Conservation (phyloP, 2,888 invertebrate species). For the Hyppa rectilinea region DNA sequence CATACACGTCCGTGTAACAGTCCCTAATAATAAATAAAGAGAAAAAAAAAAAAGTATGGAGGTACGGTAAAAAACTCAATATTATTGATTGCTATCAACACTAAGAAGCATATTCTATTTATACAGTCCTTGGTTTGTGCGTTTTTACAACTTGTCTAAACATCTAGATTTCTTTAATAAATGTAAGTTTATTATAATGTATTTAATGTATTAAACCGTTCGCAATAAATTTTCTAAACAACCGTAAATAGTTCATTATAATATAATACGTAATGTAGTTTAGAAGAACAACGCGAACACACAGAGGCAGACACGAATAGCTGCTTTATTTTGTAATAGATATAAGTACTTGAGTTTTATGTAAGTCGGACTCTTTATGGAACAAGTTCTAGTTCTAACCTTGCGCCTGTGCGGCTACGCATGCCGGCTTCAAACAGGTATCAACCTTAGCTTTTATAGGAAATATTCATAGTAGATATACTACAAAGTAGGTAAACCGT, state of each 20-base stretch:
- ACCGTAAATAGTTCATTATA: background rate
- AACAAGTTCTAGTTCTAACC: constrained; percentile 50
- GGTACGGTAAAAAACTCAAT: too few species aligned
- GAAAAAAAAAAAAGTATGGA: too few species aligned
- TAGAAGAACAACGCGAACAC: too few species aligned
- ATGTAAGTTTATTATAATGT: background rate
- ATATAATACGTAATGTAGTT: background rate
- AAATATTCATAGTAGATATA: constrained; percentile 30
- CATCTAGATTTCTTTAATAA: background rate
- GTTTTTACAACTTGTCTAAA: background rate
- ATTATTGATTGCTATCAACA: background rate
- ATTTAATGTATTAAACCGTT: background rate
- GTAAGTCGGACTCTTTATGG: background rate
- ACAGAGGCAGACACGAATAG: background rate
- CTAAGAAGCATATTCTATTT: background rate
- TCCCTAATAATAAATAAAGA: too few species aligned
- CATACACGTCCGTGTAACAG: too few species aligned
- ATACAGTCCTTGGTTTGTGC: background rate
- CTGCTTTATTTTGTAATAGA: background rate
- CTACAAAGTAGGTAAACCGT: constrained; percentile 19
- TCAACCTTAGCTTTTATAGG: constrained; percentile 16
- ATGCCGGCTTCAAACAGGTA: constrained; percentile 27
- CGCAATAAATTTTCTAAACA: background rate
- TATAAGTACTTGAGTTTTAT: too few species aligned
- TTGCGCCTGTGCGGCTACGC: constrained; percentile 45